Evolutionary conservation across 92 coral and sea anemone species (phyloP).

Genomic region (Siderastrea siderea): DNA sequence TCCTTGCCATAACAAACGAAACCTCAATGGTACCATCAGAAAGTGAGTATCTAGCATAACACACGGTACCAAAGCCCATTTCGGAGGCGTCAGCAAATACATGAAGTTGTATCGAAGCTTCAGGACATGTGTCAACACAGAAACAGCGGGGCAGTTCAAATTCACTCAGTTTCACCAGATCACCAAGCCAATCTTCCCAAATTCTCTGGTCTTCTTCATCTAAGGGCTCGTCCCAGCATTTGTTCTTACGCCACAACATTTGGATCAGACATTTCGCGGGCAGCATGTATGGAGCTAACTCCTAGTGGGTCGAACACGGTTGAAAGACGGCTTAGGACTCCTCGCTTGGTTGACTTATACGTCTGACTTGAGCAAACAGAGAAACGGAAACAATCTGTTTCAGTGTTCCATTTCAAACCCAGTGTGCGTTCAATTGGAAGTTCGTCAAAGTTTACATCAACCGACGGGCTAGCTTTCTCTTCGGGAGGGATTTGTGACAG

Average conservation of each 20-base stretch:
- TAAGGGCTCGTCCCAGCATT: slow-evolving; percentile 65
- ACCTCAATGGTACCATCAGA: slow-evolving; percentile 64
- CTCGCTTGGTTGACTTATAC: slow-evolving; percentile 41
- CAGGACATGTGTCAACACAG: too few relatives aligned
- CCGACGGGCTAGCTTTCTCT: slow-evolving; percentile 50
- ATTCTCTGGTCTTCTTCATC: slow-evolving; percentile 39
- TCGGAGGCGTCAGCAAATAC: slow-evolving; percentile 78
- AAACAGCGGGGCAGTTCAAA: too few relatives aligned
- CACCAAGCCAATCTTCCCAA: not conserved
- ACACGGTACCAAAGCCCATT: slow-evolving; percentile 73
- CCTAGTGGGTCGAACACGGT: slow-evolving; percentile 73
- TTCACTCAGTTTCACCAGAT: too few relatives aligned
- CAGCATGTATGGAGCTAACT: slow-evolving; percentile 25
- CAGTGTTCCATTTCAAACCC: slow-evolving; percentile 74
- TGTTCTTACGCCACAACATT: slow-evolving; percentile 55
- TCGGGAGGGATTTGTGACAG: slow-evolving; percentile 29
- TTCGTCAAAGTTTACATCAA: slow-evolving; percentile 42
- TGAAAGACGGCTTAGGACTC: slow-evolving; percentile 51
- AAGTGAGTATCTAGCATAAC: slow-evolving; percentile 63
- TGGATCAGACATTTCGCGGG: slow-evolving; percentile 62
- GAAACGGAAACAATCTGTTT: slow-evolving; percentile 67
- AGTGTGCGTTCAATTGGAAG: slow-evolving; percentile 76
- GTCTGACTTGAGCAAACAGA: slow-evolving; percentile 34
- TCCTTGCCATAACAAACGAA: slow-evolving; percentile 72
- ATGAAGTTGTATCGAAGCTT: too few relatives aligned